Evolutionary conservation across 2,888 invertebrate genomes (phyloP), one percentile per base, ranked within the genome.

Genomic region (Notodonta ziczac): DNA sequence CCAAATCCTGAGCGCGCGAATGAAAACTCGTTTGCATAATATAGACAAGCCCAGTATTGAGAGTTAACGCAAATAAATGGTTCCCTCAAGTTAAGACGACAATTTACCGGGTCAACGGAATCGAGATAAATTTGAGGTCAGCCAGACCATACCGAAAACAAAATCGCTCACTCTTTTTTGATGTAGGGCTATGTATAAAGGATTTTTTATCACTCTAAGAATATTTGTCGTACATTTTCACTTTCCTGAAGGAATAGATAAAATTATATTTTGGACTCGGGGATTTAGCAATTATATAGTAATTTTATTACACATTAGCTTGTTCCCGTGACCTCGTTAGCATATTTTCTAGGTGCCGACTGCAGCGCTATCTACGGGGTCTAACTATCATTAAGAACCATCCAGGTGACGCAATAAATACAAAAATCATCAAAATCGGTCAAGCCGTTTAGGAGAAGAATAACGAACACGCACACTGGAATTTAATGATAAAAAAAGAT

Each of bases 1-100:
- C 75, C 72, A 78, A 83, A 82, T 77, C 81, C 80, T 69, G 73
- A 61, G 70, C 24, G 66, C 59, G 77, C 78, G 83, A 84, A 83
- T 80, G 81, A 83, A 86, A 86, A 84, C 84, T 87, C 85, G 85
- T 88, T 88, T 88, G 85, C 88, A 89, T 90, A 87, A 89, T 85
- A 86, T 86, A 86, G 83, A 86, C 84, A 84, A 79, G 83, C 82
- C 83, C 76, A 84, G 85, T 85, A 87, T 86, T 80, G 79, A 76
- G 83, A 82, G 86, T 87, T 86, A 89, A 87, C 84, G 85, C 84
- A 89, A 90, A 90, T 88, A 89, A 89, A 90, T 88, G 88, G 85
- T 84, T 85, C 77, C 81, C 82, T 83, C 83, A 82, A 88, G 86
- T 88, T 87, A 87, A 88, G 87, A 85, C 83, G 86, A 86, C 89